A percentile compares a stretch with the other conserved stretches of the same genome.
Evolutionary conservation across 2,797 vertebrate genomes (phyloP).

Genomic region (Tadarida brasiliensis): DNA sequence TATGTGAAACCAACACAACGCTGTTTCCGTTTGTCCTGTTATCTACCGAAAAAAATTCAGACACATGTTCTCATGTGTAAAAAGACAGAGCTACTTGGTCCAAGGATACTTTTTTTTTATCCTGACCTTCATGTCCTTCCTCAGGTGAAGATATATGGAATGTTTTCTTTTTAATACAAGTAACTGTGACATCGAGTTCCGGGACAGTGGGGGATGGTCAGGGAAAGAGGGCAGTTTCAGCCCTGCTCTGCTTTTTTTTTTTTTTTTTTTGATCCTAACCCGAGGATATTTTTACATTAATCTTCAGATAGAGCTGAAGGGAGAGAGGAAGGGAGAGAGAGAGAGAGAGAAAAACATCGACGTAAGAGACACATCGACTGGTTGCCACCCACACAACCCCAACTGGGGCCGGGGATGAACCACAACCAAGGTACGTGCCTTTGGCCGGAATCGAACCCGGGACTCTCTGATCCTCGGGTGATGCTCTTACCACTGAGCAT

Average conservation of each 20-base stretch:
- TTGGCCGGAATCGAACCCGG: no score
- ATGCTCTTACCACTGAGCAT: no score
- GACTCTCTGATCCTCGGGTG: no score
- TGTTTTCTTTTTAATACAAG: not conserved
- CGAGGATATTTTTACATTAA: no score
- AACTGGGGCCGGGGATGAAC: no score
- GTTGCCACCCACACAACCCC: no score
- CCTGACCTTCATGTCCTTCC: not conserved
- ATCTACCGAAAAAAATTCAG: conserved; percentile 9
- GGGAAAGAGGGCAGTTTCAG: not conserved
- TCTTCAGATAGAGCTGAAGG: no score
- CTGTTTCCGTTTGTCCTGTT: not conserved
- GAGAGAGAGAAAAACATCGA: no score
- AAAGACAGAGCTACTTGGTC: not conserved
- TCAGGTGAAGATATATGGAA: not conserved
- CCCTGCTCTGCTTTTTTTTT: not conserved
- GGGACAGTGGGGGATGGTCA: not conserved
- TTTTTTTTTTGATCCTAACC: no score
- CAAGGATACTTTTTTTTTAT: not conserved
- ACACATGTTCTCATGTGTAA: not conserved
- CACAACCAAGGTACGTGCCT: no score
- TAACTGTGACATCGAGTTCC: not conserved
- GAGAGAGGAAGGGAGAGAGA: no score
- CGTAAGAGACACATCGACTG: no score
- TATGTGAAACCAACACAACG: not conserved